These are phyloP conservation scores for Drosophila ogumai DNA, from an alignment of 1,140 invertebrate genomes.

Conservation along the genomic window DNA sequence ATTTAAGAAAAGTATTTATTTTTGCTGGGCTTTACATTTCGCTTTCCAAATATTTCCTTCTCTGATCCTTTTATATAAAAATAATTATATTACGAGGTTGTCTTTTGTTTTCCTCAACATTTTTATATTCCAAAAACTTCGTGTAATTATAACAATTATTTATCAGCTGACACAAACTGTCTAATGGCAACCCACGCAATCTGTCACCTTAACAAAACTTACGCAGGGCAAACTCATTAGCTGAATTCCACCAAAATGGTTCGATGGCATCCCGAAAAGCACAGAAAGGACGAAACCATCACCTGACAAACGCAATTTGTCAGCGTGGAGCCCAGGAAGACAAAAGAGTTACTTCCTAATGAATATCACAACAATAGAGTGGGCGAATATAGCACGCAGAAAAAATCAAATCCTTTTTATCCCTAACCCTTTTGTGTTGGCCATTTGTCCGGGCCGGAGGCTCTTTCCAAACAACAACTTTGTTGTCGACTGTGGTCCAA, in stretches of 20 bases:
- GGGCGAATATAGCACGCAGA: slow-evolving; percentile 1
- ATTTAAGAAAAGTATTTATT: neutral
- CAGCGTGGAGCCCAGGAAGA: slow-evolving; percentile 22
- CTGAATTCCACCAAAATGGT: slow-evolving; percentile 10
- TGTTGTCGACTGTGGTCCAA: neutral
- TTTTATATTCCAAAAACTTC: neutral
- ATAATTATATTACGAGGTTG: neutral
- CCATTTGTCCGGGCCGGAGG: slow-evolving; percentile 29
- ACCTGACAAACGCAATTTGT: slow-evolving; percentile 41
- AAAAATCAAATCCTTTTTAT: slow-evolving; percentile 25
- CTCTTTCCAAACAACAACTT: slow-evolving; percentile 25
- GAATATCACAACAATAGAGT: slow-evolving; percentile 31
- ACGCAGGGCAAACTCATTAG: slow-evolving; percentile 44
- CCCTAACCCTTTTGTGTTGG: slow-evolving; percentile 8
- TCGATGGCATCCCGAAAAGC: neutral
- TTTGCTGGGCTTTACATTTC: neutral
- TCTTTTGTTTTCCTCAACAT: too few species aligned
- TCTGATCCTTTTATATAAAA: too few species aligned
- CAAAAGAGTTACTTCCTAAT: slow-evolving; percentile 37
- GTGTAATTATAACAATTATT: neutral
- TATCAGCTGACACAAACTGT: slow-evolving; percentile 1
- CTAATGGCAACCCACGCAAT: slow-evolving; percentile 15
- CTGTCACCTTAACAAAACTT: slow-evolving; percentile 24
- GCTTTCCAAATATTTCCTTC: neutral
- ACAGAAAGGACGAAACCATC: slow-evolving; percentile 7